Evolutionary conservation across 30 jellyfish, hydroid and myxozoan genomes (phyloP), one percentile per base, ranked within the genome.

Genomic region (Pseudorhiza aurosa): DNA sequence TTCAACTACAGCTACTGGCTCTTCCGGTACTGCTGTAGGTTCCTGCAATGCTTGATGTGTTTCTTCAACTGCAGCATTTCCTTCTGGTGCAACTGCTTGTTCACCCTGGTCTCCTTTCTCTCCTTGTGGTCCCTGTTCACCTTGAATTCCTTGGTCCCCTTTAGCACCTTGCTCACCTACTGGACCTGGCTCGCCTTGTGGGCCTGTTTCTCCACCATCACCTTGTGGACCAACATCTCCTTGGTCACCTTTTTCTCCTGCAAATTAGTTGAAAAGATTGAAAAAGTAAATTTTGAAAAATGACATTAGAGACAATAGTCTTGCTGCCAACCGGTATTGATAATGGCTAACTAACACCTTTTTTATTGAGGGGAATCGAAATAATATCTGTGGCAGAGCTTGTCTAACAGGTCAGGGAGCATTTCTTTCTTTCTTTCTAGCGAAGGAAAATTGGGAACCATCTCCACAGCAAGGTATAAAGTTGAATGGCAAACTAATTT

Each of bases 141-240:
- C 68, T 27, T n/a, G 39, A 27, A 39, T 26, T 19, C 79, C 80
- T 40, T 43, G 63, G 6, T 60, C 77, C 27, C 72, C 88, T 32
- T 22, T 26, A 40, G 65, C 39, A 11, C 89, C 89, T 25, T 40
- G 60, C 37, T 39, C 75, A 25, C 88, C 88, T 40, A 14, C 50
- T 24, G 82, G 82, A 25, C 89, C 89, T 14, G 10, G 51, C 21
- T 42, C 71, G 7, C 88, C 88, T 39, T 40, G 22, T 22, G 71
- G 72, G 5, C 88, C 88, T 4, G 8, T 25, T 1, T 56, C 65
- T 8, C 86, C 86, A 26, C 43, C 30, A 4, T 36, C 44, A 7
- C 87, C 87, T 10, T 57, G 43, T 63, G 73, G 83, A 14, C 91
- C 91, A n/a, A 18, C 68, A n/a, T 24, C 59, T 6, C 91, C 91